phyloP scores from a whole-genome alignment of 2,888 invertebrate genomes.

The Melanophora roralis region DNA sequence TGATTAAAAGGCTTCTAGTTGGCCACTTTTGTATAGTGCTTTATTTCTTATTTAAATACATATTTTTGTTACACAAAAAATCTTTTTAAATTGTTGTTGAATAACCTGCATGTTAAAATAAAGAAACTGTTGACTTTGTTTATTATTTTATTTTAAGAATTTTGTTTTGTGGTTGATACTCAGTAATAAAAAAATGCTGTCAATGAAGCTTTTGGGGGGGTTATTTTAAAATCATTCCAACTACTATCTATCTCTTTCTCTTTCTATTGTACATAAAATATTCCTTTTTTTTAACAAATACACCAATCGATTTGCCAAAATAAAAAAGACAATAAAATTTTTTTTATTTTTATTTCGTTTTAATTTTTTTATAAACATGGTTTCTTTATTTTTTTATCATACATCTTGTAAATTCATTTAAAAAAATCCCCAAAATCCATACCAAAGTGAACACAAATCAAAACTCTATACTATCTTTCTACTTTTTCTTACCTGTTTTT shows the following conservation, averaged over 20 bases:
- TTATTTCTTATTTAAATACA: too few species aligned
- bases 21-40: too few species aligned
- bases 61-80: too few species aligned
- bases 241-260: background rate
- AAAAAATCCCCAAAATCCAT: conserved; percentile 17
- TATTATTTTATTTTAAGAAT: background rate
- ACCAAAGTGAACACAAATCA: conserved; percentile 25
- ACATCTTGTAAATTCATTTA: conserved; percentile 31
- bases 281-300: conserved; percentile 64
- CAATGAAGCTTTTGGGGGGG: conserved; percentile 47
- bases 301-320: conserved; percentile 70
- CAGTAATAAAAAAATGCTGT: conserved; percentile 22
- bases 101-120: conserved; percentile 15
- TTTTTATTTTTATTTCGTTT: background rate
- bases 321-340: background rate
- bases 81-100: too few species aligned
- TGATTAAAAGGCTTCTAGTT: too few species aligned
- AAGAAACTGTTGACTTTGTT: too few species aligned
- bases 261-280: conserved; percentile 34
- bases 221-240: conserved; percentile 22
- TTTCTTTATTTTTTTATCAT: conserved; percentile 34
- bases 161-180: background rate
- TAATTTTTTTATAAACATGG: conserved; percentile 1
- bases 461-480: conserved; percentile 63
- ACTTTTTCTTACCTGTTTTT: conserved; percentile 66